Conservation (phyloP, 2,113 vertebrate genomes). For the Macroglossus sobrinus region DNA sequence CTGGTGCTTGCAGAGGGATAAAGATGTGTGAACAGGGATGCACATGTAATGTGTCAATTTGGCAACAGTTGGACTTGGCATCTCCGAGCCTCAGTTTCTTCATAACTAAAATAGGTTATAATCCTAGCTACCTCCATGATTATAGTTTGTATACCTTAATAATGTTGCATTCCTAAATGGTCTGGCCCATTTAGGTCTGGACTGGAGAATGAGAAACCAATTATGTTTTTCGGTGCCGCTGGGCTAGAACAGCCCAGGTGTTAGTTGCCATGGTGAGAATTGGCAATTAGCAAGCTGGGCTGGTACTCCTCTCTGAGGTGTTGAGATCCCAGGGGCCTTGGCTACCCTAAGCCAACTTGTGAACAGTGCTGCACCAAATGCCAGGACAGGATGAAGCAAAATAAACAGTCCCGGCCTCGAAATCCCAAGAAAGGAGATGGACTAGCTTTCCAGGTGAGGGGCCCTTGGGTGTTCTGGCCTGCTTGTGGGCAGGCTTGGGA, state of each 20-base stretch:
- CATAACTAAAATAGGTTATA: not conserved
- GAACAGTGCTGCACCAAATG: not conserved
- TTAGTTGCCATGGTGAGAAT: slow-evolving; percentile 16
- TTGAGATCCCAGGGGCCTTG: not conserved
- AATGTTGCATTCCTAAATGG: not conserved
- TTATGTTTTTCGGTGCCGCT: not conserved
- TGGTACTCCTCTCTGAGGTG: not conserved
- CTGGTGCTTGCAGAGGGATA: not conserved
- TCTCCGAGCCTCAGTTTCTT: not conserved
- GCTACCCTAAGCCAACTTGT: slow-evolving; percentile 38
- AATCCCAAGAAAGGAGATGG: slow-evolving; percentile 38
- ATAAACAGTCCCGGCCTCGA: slow-evolving; percentile 30
- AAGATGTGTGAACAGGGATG: not conserved
- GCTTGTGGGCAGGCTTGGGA: not conserved
- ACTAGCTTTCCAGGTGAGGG: slow-evolving; percentile 46
- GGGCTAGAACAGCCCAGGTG: not conserved
- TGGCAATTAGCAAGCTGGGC: slow-evolving; percentile 27
- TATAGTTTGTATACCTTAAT: not conserved
- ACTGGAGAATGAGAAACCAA: not conserved
- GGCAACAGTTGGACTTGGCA: not conserved
- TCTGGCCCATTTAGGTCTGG: not conserved
- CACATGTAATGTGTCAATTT: not conserved
- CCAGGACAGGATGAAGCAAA: slow-evolving; percentile 67
- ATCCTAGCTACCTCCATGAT: not conserved
- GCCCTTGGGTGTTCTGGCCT: not conserved